A percentile compares a stretch with the other conserved stretches of the same genome.
These are phyloP conservation scores for Odontesthes bonariensis DNA, from an alignment of 2,113 vertebrate species.

Conservation along the genomic window DNA sequence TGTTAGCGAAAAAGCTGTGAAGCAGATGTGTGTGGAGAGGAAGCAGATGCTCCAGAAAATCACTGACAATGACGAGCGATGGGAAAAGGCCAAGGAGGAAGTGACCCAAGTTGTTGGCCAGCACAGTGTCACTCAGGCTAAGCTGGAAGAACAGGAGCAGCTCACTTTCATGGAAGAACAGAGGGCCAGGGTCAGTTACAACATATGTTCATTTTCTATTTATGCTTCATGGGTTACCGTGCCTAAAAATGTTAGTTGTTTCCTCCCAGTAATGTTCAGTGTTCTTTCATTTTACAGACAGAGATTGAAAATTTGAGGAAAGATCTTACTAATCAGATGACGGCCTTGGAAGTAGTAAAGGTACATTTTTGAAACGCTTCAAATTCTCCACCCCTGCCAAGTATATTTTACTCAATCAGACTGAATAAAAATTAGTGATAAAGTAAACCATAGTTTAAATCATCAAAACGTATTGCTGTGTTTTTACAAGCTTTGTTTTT, in stretches of 20 bases:
- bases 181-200: constrained; percentile 71
- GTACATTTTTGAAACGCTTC: constrained; percentile 49
- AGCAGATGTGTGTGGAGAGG: constrained; percentile 71
- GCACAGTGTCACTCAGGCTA: constrained; percentile 69
- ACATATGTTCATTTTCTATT: constrained; percentile 43
- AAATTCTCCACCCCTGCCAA: background rate
- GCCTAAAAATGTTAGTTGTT: constrained; percentile 8
- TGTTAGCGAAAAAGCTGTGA: constrained; percentile 70
- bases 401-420: background rate
- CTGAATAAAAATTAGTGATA: background rate
- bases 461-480: background rate
- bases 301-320: constrained; percentile 63
- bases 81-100: constrained; percentile 77
- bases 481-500: background rate
- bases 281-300: constrained; percentile 59
- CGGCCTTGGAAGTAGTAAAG: constrained; percentile 63
- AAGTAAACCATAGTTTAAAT: background rate
- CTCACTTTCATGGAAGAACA: constrained; percentile 67
- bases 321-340: constrained; percentile 58
- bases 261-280: constrained; percentile 5
- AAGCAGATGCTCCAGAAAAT: constrained; percentile 74
- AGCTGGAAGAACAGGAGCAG: constrained; percentile 76
- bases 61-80: constrained; percentile 73
- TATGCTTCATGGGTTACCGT: constrained; percentile 11
- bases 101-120: constrained; percentile 63